Evolutionary conservation across 2,797 vertebrate species (phyloP).

Genomic region (Xerus rutilus): DNA sequence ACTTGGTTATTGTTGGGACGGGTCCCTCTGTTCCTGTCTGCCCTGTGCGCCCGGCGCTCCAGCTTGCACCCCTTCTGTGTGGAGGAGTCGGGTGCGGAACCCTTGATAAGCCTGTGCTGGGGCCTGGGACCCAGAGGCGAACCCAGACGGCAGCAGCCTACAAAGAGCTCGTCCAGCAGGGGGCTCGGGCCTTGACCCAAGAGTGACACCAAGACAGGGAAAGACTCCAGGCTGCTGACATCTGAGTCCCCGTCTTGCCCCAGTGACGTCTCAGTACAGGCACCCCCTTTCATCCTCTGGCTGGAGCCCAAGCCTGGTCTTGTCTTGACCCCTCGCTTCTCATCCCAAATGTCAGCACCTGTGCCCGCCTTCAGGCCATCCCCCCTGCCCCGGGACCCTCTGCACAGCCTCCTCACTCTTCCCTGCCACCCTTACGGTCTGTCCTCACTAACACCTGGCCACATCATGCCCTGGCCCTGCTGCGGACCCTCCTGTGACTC

Average conservation of each 20-base stretch:
- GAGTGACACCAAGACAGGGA: background rate
- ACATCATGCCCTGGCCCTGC: background rate
- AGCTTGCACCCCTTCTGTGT: background rate
- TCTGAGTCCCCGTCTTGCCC: accelerated
- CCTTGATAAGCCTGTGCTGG: background rate
- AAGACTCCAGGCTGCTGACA: background rate
- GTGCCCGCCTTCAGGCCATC: background rate
- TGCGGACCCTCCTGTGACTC: background rate
- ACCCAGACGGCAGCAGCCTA: background rate
- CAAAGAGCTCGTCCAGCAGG: too few relatives aligned
- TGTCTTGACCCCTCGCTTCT: background rate
- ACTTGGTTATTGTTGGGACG: accelerated
- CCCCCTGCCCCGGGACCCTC: background rate
- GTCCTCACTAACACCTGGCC: background rate
- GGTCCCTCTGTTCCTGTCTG: background rate
- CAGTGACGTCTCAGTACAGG: accelerated
- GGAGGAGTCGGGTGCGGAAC: background rate
- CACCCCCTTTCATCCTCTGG: background rate
- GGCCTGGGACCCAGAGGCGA: background rate
- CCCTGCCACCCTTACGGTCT: background rate
- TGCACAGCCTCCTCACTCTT: accelerated
- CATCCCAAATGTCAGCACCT: background rate
- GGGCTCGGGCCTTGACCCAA: background rate
- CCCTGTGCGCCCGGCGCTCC: accelerated
- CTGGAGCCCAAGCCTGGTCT: background rate